A percentile compares a stretch with the other conserved stretches of the same genome.
Conservation (phyloP, 2,888 invertebrate species). For the Brachyptera risi region DNA sequence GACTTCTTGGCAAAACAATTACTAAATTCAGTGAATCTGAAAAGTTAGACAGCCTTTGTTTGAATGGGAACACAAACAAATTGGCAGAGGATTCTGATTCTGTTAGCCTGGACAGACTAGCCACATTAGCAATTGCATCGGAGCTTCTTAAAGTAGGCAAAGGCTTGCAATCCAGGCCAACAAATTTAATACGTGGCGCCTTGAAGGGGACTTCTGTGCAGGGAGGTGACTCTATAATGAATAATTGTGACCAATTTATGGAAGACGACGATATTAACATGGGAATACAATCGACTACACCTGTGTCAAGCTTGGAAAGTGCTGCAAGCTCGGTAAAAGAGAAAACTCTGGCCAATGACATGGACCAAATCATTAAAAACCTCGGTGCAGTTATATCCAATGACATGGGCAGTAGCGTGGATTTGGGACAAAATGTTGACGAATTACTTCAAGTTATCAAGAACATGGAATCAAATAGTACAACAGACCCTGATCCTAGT, state of each 20-base stretch:
- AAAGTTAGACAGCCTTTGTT: slow-evolving; percentile 20
- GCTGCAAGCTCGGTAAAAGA: slow-evolving; percentile 23
- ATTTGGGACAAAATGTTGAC: slow-evolving; percentile 48
- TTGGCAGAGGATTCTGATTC: slow-evolving; percentile 25
- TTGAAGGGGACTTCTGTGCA: slow-evolving; percentile 20
- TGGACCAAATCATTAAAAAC: slow-evolving; percentile 64
- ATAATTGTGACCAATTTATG: slow-evolving; percentile 49
- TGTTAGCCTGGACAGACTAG: slow-evolving; percentile 38
- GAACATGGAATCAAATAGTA: slow-evolving; percentile 57
- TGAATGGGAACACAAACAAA: slow-evolving; percentile 23
- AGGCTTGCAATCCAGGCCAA: slow-evolving; percentile 31
- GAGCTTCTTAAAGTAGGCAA: slow-evolving; percentile 38
- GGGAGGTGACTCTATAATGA: slow-evolving; percentile 42
- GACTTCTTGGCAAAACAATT: slow-evolving; percentile 8
- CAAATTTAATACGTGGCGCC: slow-evolving; percentile 7
- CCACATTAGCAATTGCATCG: slow-evolving; percentile 39
- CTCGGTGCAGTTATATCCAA: slow-evolving; percentile 43
- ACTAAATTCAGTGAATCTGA: slow-evolving; percentile 13
- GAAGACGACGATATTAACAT: slow-evolving; percentile 45
- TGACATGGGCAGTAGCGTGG: slow-evolving; percentile 47
- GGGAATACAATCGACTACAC: slow-evolving; percentile 43
- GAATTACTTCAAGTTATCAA: slow-evolving; percentile 55
- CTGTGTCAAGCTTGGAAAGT: slow-evolving; percentile 36
- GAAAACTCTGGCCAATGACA: slow-evolving; percentile 48
- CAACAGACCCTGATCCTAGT: slow-evolving; percentile 41